phyloP scores from a whole-genome alignment of 2,888 invertebrate species.

The Caenorhabditis parvicauda region DNA sequence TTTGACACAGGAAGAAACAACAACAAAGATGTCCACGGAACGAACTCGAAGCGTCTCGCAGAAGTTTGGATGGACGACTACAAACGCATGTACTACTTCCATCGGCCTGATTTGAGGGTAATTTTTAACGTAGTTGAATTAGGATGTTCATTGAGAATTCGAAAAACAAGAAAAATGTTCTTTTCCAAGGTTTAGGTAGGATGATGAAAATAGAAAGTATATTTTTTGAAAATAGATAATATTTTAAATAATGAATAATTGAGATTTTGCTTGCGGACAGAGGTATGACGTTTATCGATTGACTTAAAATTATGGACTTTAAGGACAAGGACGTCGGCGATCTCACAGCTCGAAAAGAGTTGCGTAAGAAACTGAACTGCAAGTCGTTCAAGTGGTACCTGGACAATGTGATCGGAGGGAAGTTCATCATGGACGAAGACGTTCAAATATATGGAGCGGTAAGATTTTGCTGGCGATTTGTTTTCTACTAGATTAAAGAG shows the following conservation, averaged over 20 bases:
- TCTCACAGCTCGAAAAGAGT: slow-evolving; percentile 76
- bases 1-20: slow-evolving; percentile 17
- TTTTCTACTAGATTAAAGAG: too few relatives aligned
- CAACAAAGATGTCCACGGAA: slow-evolving; percentile 80
- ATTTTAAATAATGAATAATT: too few relatives aligned
- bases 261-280: too few relatives aligned
- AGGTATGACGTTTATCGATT: too few relatives aligned
- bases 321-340: slow-evolving; percentile 66
- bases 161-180: not conserved
- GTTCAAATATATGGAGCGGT: slow-evolving; percentile 74
- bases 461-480: not conserved
- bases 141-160: not conserved
- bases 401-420: slow-evolving; percentile 45
- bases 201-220: too few relatives aligned
- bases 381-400: slow-evolving; percentile 86
- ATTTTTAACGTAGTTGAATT: not conserved
- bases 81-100: slow-evolving; percentile 83
- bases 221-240: too few relatives aligned
- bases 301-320: not conserved
- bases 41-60: slow-evolving; percentile 90
- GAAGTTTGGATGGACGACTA: slow-evolving; percentile 95
- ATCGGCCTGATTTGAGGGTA: slow-evolving; percentile 75
- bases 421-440: slow-evolving; percentile 83
- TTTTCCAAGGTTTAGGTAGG: not conserved
- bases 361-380: slow-evolving; percentile 80